Evolutionary conservation across 2,888 invertebrate species (phyloP).

Genomic region (Andrena hattorfiana): DNA sequence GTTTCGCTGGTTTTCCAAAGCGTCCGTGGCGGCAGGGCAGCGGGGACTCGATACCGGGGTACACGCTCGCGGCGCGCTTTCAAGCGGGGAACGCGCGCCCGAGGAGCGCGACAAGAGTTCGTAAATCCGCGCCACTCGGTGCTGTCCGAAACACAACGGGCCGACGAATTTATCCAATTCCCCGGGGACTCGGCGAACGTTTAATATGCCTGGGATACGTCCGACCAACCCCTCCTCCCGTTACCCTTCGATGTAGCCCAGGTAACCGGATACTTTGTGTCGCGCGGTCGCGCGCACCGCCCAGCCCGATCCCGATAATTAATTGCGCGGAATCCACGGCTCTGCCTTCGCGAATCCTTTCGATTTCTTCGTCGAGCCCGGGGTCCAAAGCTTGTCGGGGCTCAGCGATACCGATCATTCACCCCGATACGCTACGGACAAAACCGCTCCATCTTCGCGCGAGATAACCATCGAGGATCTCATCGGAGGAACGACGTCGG

Average conservation of each 20-base stretch:
- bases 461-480: slow-evolving; percentile 51
- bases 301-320: slow-evolving; percentile 76
- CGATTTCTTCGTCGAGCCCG: slow-evolving; percentile 47
- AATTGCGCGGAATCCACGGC: slow-evolving; percentile 76
- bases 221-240: slow-evolving; percentile 46
- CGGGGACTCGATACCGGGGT: slow-evolving; percentile 6
- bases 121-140: slow-evolving; percentile 66
- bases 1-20: slow-evolving; percentile 22
- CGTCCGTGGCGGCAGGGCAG: not conserved
- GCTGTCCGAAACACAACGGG: slow-evolving; percentile 58
- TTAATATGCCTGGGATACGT: slow-evolving; percentile 62
- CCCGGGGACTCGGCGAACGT: slow-evolving; percentile 56
- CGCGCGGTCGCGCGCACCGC: slow-evolving; percentile 62
- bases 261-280: slow-evolving; percentile 80
- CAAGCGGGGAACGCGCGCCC: not conserved
- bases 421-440: slow-evolving; percentile 48
- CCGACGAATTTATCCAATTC: slow-evolving; percentile 77
- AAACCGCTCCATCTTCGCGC: slow-evolving; percentile 42
- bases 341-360: slow-evolving; percentile 63
- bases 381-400: slow-evolving; percentile 18
- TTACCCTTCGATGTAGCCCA: slow-evolving; percentile 50
- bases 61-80: slow-evolving; percentile 4
- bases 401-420: slow-evolving; percentile 52
- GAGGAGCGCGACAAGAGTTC: slow-evolving; percentile 44
- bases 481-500: not conserved